Base-by-base conservation (phyloP, 2,113 vertebrate species). In the Beaufortia kweichowensis region DNA sequence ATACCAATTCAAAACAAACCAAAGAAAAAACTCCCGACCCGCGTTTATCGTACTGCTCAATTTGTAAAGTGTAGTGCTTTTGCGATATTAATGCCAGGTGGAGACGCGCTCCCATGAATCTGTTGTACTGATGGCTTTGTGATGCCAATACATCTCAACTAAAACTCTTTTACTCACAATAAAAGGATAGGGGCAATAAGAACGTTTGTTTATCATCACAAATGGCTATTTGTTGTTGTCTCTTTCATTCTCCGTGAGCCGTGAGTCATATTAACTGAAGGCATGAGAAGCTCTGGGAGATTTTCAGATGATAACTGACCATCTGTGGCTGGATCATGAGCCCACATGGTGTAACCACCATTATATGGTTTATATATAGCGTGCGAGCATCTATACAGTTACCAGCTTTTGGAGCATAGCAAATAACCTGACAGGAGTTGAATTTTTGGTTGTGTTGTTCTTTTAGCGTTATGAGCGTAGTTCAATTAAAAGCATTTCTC, bases 1-100 rank as follows among this genome's bases (percentile, higher is more conserved):
- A 76, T 78, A 59, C 53, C 80, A 67, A 84, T 85, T 71, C 80
- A 75, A 69, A 84, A 82, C 80, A 83, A 82, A 77, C 78, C 59
- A 3, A 61, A 79, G 79, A 77, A 77, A 83, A 87, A 79, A 79
- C 9, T 66, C 77, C 69, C n/a, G 53, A 67, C 59, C n/a, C 8
- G 21, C 74, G 57, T 84, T 80, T 43, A 76, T 73, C 59, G 48
- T 71, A 59, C 61, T 43, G 50, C 63, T 83, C 84, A 78, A 79
- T 85, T 84, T 84, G 76, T 85, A 79, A 80, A 81, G 81, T 82
- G 78, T 61, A 78, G 78, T 82, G 82, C 84, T 85, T 79, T 79
- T 66, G 75, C 75, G 69, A 84, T 77, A 83, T 85, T 81, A 82
- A 83, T 80, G 81, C 80, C 59, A 55, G 28, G 66, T 28, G 43